These are phyloP conservation scores for Sebastes fasciatus DNA, from an alignment of 2,113 vertebrate species.

Conservation along the genomic window DNA sequence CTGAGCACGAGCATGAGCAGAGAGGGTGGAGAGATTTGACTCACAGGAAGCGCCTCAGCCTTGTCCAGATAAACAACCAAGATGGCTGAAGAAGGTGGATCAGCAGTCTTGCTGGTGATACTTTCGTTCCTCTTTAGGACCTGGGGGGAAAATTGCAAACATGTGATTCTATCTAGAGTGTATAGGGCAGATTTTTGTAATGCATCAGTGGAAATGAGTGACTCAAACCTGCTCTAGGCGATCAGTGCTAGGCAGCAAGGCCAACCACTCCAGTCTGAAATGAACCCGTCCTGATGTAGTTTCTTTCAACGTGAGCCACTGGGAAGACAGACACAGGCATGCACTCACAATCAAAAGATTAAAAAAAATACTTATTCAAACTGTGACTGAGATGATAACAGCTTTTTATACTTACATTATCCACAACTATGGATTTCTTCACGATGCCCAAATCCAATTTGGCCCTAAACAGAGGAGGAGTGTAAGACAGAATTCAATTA, in stretches of 20 bases:
- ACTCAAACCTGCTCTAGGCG: constrained; percentile 87
- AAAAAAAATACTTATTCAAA: not conserved
- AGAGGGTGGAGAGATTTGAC: constrained; percentile 47
- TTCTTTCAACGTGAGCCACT: constrained; percentile 92
- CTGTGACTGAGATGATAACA: not conserved
- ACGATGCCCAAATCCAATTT: constrained; percentile 93
- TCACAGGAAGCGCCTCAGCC: constrained; percentile 91
- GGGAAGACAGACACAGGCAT: constrained; percentile 13
- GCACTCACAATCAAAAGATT: not conserved
- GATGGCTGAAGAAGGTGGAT: constrained; percentile 91
- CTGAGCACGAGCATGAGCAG: constrained; percentile 12
- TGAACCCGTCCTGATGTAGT: constrained; percentile 87
- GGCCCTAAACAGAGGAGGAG: constrained; percentile 76
- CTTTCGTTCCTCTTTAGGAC: constrained; percentile 86
- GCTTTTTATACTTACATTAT: constrained; percentile 84
- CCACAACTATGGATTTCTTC: constrained; percentile 86
- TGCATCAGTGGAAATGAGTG: not conserved
- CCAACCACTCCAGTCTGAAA: constrained; percentile 91
- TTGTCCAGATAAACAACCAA: constrained; percentile 92
- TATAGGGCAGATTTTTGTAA: not conserved
- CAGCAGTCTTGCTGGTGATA: constrained; percentile 78
- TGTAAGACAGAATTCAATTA: not conserved
- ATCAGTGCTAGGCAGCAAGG: constrained; percentile 82
- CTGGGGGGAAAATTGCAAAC: constrained; percentile 66
- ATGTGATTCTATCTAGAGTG: not conserved